These are phyloP conservation scores for Lichenostomus cassidix DNA, from an alignment of 2,113 vertebrate species.

Conservation along the genomic window DNA sequence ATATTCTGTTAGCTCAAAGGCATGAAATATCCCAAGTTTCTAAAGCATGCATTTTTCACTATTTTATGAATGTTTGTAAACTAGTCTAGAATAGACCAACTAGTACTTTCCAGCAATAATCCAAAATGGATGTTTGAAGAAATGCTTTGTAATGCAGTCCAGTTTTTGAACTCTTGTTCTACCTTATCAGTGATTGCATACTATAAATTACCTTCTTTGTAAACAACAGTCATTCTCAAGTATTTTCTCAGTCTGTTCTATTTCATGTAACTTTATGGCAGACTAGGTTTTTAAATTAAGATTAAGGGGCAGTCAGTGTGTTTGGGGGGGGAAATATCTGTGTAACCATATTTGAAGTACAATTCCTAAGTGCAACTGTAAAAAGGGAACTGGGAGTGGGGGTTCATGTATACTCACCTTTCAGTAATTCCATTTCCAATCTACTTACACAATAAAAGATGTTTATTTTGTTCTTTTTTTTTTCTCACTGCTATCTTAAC, in stretches of 20 bases:
- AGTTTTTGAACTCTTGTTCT: slow-evolving; percentile 42
- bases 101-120: slow-evolving; percentile 75
- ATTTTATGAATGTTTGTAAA: slow-evolving; percentile 77
- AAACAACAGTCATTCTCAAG: slow-evolving; percentile 4
- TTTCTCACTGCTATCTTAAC: background rate
- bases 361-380: background rate
- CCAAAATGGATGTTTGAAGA: slow-evolving; percentile 55
- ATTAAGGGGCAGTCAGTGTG: background rate
- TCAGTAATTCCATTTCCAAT: background rate
- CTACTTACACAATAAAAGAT: slow-evolving; percentile 36
- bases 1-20: slow-evolving; percentile 62
- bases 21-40: slow-evolving; percentile 71
- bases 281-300: background rate
- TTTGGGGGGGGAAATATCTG: background rate
- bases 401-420: background rate
- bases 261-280: background rate
- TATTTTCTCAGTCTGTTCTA: slow-evolving; percentile 40
- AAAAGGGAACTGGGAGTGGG: background rate
- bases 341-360: background rate
- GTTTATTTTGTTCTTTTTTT: background rate
- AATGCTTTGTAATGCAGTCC: slow-evolving; percentile 53
- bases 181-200: slow-evolving; percentile 42
- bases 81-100: slow-evolving; percentile 63
- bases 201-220: slow-evolving; percentile 53
- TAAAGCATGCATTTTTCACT: slow-evolving; percentile 78